A percentile compares a stretch with the other conserved stretches of the same genome.
phyloP scores from a whole-genome alignment of 2,888 invertebrate genomes.

The Chromoteleia sp. region DNA sequence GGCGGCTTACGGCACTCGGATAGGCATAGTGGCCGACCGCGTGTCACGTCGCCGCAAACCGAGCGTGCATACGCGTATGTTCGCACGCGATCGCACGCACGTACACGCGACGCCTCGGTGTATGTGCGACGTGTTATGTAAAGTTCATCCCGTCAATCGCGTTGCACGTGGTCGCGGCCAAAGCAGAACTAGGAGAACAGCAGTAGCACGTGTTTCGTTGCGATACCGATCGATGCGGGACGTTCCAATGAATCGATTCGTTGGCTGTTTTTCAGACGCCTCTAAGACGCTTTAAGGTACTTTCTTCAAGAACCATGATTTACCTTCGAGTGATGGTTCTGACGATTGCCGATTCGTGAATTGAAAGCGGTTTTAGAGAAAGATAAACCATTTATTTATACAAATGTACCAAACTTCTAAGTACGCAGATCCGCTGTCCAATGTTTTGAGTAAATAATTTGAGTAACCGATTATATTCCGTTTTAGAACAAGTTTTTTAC shows the following conservation, averaged over 20 bases:
- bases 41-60: slow-evolving; percentile 63
- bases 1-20: slow-evolving; percentile 68
- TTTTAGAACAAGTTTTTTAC: too few relatives aligned
- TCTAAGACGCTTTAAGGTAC: too few relatives aligned
- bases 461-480: too few relatives aligned
- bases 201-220: slow-evolving; percentile 48
- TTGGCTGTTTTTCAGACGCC: too few relatives aligned
- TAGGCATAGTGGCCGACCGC: slow-evolving; percentile 70
- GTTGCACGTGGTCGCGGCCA: slow-evolving; percentile 66
- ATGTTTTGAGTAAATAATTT: too few relatives aligned
- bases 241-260: slow-evolving; percentile 43
- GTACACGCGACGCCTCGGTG: slow-evolving; percentile 5
- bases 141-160: slow-evolving; percentile 69
- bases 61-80: slow-evolving; percentile 35
- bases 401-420: too few relatives aligned
- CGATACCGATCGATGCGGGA: slow-evolving; percentile 44
- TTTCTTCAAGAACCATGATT: too few relatives aligned
- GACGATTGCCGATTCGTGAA: too few relatives aligned
- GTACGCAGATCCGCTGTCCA: too few relatives aligned
- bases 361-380: too few relatives aligned
- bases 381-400: too few relatives aligned
- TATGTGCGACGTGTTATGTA: slow-evolving; percentile 68
- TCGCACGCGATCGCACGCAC: slow-evolving; percentile 51
- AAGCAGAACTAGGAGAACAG: slow-evolving; percentile 49
- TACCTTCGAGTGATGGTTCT: too few relatives aligned